Evolutionary conservation across 64 coral and sea anemone genomes (phyloP), one percentile per base, ranked within the genome.

Genomic region (Actinia equina): DNA sequence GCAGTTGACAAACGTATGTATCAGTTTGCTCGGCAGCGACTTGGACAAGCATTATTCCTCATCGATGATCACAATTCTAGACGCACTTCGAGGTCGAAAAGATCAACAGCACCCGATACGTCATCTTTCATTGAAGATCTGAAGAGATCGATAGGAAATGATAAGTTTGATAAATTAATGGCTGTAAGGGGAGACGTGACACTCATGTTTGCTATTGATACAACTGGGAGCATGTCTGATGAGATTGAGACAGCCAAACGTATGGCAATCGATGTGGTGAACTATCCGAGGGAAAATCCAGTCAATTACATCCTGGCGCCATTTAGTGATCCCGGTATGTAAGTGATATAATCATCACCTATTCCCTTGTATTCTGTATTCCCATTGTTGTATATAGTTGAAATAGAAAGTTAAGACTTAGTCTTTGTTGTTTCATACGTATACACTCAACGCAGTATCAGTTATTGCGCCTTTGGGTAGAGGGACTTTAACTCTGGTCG

Each of bases 121-220:
- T 44, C 69, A 4, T 79, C n/a, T 41, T 88, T 79, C 62, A 52
- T 88, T 49, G 3, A 41, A 13, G 52, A 43, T 17, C 52, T 88
- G 15, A 76, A 77, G 4, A 12, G 26, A 25, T 18, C n/a, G 7
- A 22, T 88, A 13, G 71, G 71, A 43, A 37, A 53, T 17, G 74
- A 53, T 7, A 54, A 52, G 46, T 88, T 88, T 44, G 76, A 88
- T 7, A 46, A 77, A 46, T 59, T 88, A 4, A 88, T 88, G 87
- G 87, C 87, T 5, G 87, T 88, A 7, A 10, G 67, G 16, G 86
- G 86, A 52, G 63, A 87, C 19, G 86, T 87, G 25, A 79, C 70
- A 17, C 46, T 78, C 3, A 90, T 90, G 89, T 90, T 90, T 85
- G 89, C 84, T 16, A 90, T 90, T 18, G 89, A 90, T 51, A 70